Evolutionary conservation across 2,888 invertebrate genomes (phyloP).

Genomic region (Drosophila setosimentum): DNA sequence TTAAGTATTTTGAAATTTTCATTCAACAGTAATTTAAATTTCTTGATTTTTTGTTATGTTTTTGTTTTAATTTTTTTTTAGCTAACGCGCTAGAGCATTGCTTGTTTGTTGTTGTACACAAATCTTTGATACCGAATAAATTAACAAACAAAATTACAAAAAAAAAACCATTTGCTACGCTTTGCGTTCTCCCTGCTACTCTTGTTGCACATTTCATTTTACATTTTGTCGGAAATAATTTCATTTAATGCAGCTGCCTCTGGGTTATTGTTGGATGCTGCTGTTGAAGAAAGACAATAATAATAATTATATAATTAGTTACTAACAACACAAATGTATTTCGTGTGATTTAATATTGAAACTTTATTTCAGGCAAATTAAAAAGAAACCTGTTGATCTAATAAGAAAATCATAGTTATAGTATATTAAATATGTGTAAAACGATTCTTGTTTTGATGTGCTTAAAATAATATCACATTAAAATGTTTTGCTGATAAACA

Average conservation of each 20-base stretch:
- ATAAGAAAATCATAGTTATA: slow-evolving; percentile 40
- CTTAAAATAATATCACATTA: slow-evolving; percentile 80
- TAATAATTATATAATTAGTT: slow-evolving; percentile 9
- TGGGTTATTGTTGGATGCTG: slow-evolving; percentile 37
- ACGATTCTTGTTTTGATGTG: slow-evolving; percentile 49
- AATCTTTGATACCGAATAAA: slow-evolving; percentile 71
- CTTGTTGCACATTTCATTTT: slow-evolving; percentile 63
- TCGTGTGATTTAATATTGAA: slow-evolving; percentile 30
- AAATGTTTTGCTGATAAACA: slow-evolving; percentile 57
- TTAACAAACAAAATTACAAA: slow-evolving; percentile 68
- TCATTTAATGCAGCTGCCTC: slow-evolving; percentile 37
- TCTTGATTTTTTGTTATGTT: slow-evolving; percentile 34
- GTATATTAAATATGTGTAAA: slow-evolving; percentile 31
- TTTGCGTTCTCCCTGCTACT: slow-evolving; percentile 46
- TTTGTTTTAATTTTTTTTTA: slow-evolving; percentile 9
- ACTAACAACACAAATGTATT: not conserved
- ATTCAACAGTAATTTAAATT: slow-evolving; percentile 29
- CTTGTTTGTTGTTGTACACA: slow-evolving; percentile 56
- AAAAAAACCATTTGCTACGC: slow-evolving; percentile 69
- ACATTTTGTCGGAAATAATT: slow-evolving; percentile 44
- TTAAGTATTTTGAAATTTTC: slow-evolving; percentile 23
- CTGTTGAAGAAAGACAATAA: slow-evolving; percentile 40
- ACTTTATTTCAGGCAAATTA: slow-evolving; percentile 49
- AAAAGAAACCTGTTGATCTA: slow-evolving; percentile 45
- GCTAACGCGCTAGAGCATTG: slow-evolving; percentile 70